These are phyloP conservation scores for Ostrea denselamellosa DNA, from an alignment of 1,140 invertebrate genomes.

Conservation along the genomic window DNA sequence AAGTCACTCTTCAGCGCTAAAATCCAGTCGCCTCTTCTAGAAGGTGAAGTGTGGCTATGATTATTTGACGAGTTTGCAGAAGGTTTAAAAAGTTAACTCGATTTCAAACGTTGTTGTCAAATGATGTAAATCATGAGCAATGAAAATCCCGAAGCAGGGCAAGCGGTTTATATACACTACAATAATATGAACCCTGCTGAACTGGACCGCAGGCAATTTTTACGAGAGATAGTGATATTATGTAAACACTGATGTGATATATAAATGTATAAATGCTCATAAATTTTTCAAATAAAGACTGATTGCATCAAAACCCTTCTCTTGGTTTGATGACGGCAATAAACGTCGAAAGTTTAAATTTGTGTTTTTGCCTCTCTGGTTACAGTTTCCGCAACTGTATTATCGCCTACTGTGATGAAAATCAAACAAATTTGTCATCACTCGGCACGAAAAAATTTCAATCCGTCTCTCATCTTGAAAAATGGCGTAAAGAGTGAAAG, in stretches of 20 bases:
- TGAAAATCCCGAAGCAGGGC: neutral
- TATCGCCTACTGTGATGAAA: slow-evolving; percentile 28
- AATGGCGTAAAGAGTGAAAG: slow-evolving; percentile 15
- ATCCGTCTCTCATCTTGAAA: slow-evolving; percentile 11
- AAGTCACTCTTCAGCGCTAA: neutral
- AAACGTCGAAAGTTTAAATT: slow-evolving; percentile 14
- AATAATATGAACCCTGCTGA: slow-evolving; percentile 24
- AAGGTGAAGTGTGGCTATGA: neutral
- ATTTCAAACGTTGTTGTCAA: neutral
- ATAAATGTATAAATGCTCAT: slow-evolving; percentile 3
- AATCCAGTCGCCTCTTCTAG: neutral
- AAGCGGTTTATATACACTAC: neutral
- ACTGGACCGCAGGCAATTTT: slow-evolving; percentile 3
- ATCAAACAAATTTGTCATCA: slow-evolving; percentile 34
- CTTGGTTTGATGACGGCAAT: neutral
- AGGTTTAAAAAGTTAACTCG: neutral
- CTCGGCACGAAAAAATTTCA: neutral
- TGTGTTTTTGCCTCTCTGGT: neutral
- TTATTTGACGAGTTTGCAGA: neutral
- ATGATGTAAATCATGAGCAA: slow-evolving; percentile 20
- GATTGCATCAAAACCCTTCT: slow-evolving; percentile 10
- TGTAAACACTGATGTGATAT: slow-evolving; percentile 28
- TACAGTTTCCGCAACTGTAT: neutral
- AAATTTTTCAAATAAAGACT: slow-evolving; percentile 27
- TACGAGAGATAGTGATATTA: slow-evolving; percentile 16